phyloP scores from a whole-genome alignment of 2,113 vertebrate genomes.

The Suncus etruscus region DNA sequence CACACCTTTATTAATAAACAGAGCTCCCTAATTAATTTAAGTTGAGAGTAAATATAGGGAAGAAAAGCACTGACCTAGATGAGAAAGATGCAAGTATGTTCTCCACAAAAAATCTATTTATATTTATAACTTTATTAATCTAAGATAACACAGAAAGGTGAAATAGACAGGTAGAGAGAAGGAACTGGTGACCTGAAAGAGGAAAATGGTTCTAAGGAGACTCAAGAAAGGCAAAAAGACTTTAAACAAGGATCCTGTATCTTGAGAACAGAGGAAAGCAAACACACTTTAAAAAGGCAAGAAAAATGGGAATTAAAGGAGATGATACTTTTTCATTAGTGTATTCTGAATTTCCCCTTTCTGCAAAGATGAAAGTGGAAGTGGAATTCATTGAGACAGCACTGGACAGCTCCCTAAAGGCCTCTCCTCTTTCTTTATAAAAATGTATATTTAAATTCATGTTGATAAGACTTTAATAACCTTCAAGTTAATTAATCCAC shows the following conservation, averaged over 20 bases:
- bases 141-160: not conserved
- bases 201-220: not conserved
- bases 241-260: too few species aligned
- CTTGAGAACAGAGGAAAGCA: too few species aligned
- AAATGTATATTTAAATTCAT: not conserved
- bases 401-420: not conserved
- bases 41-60: not conserved
- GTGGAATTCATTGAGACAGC: not conserved
- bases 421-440: constrained; percentile 14
- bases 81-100: not conserved
- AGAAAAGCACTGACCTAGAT: not conserved
- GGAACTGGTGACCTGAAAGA: too few species aligned
- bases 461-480: not conserved
- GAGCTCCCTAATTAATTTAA: constrained; percentile 19
- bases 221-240: too few species aligned
- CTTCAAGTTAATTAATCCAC: constrained; percentile 33
- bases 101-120: not conserved
- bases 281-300: too few species aligned
- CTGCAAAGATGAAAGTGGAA: not conserved
- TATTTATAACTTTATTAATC: not conserved
- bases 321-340: too few species aligned
- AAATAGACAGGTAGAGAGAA: not conserved
- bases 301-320: too few species aligned
- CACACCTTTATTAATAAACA: too few species aligned
- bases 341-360: not conserved